A percentile compares a stretch with the other conserved stretches of the same genome.
phyloP scores from a whole-genome alignment of 2,888 invertebrate species.

The Sphaerophoria rueppellii region DNA sequence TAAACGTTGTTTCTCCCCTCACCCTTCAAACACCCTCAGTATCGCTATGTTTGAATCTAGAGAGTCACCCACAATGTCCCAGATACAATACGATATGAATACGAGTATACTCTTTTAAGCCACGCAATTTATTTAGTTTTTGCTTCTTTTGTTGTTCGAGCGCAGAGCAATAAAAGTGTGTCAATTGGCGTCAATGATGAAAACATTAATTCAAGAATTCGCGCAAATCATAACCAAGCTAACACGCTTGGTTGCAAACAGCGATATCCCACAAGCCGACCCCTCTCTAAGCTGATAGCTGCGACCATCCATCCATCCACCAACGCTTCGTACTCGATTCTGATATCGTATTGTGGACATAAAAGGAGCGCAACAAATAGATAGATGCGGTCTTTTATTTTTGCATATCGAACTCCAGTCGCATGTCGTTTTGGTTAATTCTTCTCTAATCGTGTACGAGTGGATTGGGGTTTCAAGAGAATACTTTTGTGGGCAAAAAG shows the following conservation, averaged over 20 bases:
- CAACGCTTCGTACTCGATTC: neutral
- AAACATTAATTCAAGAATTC: conserved; percentile 71
- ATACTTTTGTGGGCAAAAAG: neutral
- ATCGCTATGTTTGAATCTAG: neutral
- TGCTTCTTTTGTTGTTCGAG: conserved; percentile 51
- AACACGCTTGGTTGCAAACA: conserved; percentile 17
- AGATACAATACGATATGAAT: conserved; percentile 27
- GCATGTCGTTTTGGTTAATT: conserved; percentile 40
- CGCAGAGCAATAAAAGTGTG: conserved; percentile 64
- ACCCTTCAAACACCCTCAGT: neutral
- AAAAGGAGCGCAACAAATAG: conserved; percentile 58
- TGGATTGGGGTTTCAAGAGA: neutral
- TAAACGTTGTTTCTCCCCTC: neutral
- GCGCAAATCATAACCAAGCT: conserved; percentile 54
- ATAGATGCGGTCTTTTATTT: conserved; percentile 52
- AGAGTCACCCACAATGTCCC: conserved; percentile 26
- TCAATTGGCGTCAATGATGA: conserved; percentile 74
- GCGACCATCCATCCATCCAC: neutral
- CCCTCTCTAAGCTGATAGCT: conserved; percentile 22
- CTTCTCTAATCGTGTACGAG: conserved; percentile 46
- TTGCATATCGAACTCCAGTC: conserved; percentile 11
- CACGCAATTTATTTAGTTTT: conserved; percentile 32
- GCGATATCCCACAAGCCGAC: conserved; percentile 4
- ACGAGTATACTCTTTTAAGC: conserved; percentile 12
- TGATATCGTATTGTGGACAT: conserved; percentile 42